phyloP scores from a whole-genome alignment of 2,797 vertebrate species.

The Sebastes minor region DNA sequence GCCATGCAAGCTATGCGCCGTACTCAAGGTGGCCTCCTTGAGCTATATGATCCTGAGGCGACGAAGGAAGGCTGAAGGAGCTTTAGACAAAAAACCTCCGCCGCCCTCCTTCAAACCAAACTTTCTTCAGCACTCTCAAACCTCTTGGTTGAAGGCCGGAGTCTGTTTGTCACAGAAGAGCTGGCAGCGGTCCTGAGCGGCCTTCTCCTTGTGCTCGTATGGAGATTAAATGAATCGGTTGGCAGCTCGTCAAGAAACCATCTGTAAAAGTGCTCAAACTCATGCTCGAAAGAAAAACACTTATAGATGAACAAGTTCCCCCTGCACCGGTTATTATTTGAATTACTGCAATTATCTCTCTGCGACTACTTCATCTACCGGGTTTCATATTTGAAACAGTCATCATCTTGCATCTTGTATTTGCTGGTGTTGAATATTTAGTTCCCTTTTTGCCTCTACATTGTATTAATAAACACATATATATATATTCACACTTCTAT shows the following conservation, averaged over 20 bases:
- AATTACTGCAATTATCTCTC: conserved; percentile 26
- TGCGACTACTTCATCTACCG: neutral
- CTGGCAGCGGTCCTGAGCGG: conserved; percentile 45
- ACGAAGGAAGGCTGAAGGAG: neutral
- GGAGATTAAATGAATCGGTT: conserved; percentile 37
- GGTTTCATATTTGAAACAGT: conserved; percentile 8
- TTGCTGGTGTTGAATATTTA: neutral
- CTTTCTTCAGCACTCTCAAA: conserved; percentile 13
- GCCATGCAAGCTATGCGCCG: conserved; percentile 36
- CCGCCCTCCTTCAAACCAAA: conserved; percentile 2
- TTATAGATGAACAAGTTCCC: neutral
- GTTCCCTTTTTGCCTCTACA: neutral
- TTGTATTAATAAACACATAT: neutral
- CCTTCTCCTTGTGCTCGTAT: conserved; percentile 63
- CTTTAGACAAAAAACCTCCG: conserved; percentile 19
- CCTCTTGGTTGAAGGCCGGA: conserved; percentile 63
- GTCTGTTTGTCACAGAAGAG: conserved; percentile 18
- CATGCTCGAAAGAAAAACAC: conserved; percentile 1
- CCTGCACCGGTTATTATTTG: neutral
- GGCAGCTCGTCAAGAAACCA: conserved; percentile 42
- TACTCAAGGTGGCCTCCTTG: conserved; percentile 73
- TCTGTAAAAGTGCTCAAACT: conserved; percentile 20
- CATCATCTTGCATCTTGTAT: neutral
- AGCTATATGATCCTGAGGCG: conserved; percentile 34
- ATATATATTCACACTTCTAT: neutral